These are phyloP conservation scores for Vulpes vulpes DNA, from an alignment of 2,113 vertebrate species.

Conservation along the genomic window DNA sequence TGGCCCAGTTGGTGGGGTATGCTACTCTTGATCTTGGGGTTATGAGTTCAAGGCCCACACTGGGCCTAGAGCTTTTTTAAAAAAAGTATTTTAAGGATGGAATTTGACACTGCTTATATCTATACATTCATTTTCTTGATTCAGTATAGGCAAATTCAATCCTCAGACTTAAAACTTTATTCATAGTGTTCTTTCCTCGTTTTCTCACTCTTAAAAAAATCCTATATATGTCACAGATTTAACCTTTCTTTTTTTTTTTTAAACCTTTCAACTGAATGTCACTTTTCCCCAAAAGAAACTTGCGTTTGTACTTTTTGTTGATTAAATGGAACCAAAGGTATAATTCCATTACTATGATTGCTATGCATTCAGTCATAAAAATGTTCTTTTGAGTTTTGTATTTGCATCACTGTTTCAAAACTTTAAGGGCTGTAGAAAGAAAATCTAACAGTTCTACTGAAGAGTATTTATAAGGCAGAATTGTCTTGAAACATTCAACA, in stretches of 20 bases:
- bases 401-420: conserved; percentile 32
- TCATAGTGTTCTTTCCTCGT: background rate
- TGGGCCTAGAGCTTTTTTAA: background rate
- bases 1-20: background rate
- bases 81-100: conserved; percentile 28
- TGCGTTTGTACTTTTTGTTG: conserved; percentile 1
- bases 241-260: background rate
- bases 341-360: conserved; percentile 39
- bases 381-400: conserved; percentile 34
- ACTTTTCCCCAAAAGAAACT: conserved; percentile 48
- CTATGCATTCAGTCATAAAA: background rate
- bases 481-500: background rate
- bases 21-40: background rate
- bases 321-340: background rate
- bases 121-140: conserved; percentile 41
- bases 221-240: conserved; percentile 9
- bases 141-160: background rate
- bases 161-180: background rate
- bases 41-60: background rate
- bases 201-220: conserved; percentile 3
- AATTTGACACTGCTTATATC: conserved; percentile 29
- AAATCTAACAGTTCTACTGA: conserved; percentile 38
- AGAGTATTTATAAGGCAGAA: conserved; percentile 44
- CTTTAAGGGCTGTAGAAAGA: conserved; percentile 5
- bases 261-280: background rate